phyloP scores from a whole-genome alignment of 2,113 vertebrate genomes.

The Ctenomys sociabilis region DNA sequence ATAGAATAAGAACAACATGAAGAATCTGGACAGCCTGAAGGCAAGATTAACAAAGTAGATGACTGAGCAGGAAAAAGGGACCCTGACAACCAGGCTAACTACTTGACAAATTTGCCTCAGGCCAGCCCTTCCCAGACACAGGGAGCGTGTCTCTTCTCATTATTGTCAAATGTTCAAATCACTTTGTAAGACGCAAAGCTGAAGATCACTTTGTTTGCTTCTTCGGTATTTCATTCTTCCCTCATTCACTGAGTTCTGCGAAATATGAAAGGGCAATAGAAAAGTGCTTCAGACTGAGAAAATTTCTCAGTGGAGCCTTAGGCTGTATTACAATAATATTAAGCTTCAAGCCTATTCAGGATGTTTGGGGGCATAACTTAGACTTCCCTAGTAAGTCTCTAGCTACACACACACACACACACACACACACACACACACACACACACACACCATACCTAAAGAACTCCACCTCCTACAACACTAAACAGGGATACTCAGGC shows the following conservation, averaged over 20 bases:
- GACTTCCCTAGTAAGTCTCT: not conserved
- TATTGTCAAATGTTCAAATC: constrained; percentile 39
- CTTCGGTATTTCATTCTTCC: not conserved
- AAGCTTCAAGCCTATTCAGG: not conserved
- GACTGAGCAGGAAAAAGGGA: not conserved
- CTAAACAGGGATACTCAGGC: not conserved
- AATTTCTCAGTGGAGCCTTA: not conserved
- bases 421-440: not conserved
- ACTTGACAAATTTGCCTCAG: constrained; percentile 59
- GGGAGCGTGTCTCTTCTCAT: constrained; percentile 42
- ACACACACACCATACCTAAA: not conserved
- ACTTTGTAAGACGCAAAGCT: constrained; percentile 38
- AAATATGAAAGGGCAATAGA: not conserved
- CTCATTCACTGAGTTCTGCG: not conserved
- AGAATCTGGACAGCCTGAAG: constrained; percentile 33
- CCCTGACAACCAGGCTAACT: constrained; percentile 42
- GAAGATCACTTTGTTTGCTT: constrained; percentile 36
- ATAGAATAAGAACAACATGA: constrained; percentile 11
- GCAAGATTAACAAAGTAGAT: constrained; percentile 47
- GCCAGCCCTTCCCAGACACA: constrained; percentile 35
- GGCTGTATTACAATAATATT: not conserved
- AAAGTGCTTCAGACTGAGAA: not conserved
- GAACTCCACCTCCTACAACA: not conserved
- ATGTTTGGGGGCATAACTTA: not conserved
- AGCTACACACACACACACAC: not conserved